These are phyloP conservation scores for Cremastobaeus sp. DNA, from an alignment of 2,888 invertebrate genomes.

Conservation along the genomic window DNA sequence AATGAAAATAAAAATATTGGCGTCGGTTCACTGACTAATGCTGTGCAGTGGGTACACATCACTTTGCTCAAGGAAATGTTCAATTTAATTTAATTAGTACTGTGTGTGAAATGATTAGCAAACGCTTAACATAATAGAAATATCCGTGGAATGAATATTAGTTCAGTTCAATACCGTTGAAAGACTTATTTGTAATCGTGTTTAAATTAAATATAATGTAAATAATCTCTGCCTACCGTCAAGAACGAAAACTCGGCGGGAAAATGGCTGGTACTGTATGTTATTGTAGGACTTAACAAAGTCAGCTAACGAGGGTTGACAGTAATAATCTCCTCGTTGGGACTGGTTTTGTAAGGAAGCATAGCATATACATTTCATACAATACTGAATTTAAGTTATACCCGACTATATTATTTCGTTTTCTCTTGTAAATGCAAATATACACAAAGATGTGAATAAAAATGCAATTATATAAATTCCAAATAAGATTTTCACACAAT, in stretches of 20 bases:
- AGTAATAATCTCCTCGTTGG: slow-evolving; percentile 66
- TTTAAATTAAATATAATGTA: slow-evolving; percentile 50
- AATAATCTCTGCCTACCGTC: slow-evolving; percentile 47
- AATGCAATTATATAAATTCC: slow-evolving; percentile 32
- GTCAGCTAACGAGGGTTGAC: slow-evolving; percentile 66
- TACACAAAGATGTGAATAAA: slow-evolving; percentile 27
- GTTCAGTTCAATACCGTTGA: too few species aligned
- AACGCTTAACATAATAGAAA: too few species aligned
- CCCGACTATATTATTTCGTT: slow-evolving; percentile 28
- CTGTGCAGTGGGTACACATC: too few species aligned
- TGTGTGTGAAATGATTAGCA: too few species aligned
- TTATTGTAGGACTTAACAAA: slow-evolving; percentile 54
- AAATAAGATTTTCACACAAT: too few species aligned
- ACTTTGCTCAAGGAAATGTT: too few species aligned
- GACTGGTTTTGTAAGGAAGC: slow-evolving; percentile 52
- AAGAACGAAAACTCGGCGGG: slow-evolving; percentile 43
- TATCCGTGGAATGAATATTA: too few species aligned
- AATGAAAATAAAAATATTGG: too few species aligned
- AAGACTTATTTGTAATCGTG: slow-evolving; percentile 16
- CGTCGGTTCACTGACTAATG: too few species aligned
- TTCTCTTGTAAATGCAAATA: slow-evolving; percentile 38
- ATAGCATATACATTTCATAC: slow-evolving; percentile 47
- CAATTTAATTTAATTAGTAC: too few species aligned
- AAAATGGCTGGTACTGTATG: slow-evolving; percentile 37
- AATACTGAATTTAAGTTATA: slow-evolving; percentile 47